Percentiles rank a stretch among this genome's conserved stretches.
Evolutionary conservation across 2,888 invertebrate genomes (phyloP).

Genomic region (Encarsia formosa): DNA sequence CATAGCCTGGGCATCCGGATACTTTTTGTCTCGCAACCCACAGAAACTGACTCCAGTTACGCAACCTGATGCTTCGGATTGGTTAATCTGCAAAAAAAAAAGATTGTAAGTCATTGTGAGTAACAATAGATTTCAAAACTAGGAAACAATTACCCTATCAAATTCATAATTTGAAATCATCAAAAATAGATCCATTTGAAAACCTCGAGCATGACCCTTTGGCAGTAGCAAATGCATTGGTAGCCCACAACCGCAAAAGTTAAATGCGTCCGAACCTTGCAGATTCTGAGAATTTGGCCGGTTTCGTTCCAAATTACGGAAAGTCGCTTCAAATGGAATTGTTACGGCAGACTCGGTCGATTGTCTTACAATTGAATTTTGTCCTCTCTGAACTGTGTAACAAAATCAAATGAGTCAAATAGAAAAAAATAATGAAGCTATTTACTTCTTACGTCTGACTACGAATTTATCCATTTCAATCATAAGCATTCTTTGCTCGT

Average conservation of each 20-base stretch:
- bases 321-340: slow-evolving; percentile 78
- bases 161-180: slow-evolving; percentile 72
- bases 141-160: slow-evolving; percentile 51
- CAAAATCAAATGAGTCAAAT: neutral
- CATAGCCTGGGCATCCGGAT: slow-evolving; percentile 79
- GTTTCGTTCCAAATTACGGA: slow-evolving; percentile 64
- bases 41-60: slow-evolving; percentile 74
- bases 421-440: neutral
- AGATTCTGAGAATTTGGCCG: slow-evolving; percentile 59
- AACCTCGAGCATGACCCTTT: slow-evolving; percentile 65
- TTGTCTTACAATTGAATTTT: slow-evolving; percentile 62
- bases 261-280: slow-evolving; percentile 55
- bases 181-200: slow-evolving; percentile 65
- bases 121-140: neutral
- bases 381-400: slow-evolving; percentile 62
- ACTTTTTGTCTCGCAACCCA: slow-evolving; percentile 68
- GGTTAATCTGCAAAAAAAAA: slow-evolving; percentile 29
- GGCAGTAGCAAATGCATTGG: slow-evolving; percentile 78
- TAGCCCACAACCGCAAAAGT: slow-evolving; percentile 87
- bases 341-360: slow-evolving; percentile 75
- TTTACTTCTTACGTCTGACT: slow-evolving; percentile 56
- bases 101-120: neutral
- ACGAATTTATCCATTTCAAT: slow-evolving; percentile 72
- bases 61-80: slow-evolving; percentile 49
- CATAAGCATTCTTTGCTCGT: slow-evolving; percentile 63